Evolutionary conservation across 2,113 vertebrate genomes (phyloP).

Genomic region (Sciurus niger): DNA sequence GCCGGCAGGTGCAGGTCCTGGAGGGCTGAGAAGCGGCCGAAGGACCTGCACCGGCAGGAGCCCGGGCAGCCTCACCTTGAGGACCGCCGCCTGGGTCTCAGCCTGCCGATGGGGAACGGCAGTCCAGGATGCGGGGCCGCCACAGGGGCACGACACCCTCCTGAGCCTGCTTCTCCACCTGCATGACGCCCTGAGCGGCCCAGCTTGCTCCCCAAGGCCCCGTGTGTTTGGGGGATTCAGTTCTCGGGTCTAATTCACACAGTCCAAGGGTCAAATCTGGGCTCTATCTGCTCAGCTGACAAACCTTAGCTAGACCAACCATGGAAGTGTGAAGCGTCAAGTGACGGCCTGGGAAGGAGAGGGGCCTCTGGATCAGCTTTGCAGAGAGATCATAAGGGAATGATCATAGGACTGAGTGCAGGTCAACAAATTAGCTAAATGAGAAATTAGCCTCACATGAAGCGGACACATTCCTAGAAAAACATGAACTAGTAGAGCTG

Average conservation of each 20-base stretch:
- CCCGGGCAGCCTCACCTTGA: neutral
- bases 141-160: neutral
- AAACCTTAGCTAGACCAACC: neutral
- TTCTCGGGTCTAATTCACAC: neutral
- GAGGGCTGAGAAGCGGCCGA: neutral
- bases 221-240: neutral
- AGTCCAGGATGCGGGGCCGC: neutral
- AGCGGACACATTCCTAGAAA: neutral
- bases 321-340: neutral
- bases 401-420: no score
- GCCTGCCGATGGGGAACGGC: neutral
- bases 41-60: neutral
- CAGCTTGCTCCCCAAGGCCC: neutral
- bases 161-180: neutral
- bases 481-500: neutral
- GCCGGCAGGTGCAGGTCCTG: neutral
- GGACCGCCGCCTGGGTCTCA: rapidly evolving
- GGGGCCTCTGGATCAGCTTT: neutral
- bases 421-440: neutral
- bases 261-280: neutral
- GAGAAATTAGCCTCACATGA: neutral
- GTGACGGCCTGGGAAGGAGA: neutral
- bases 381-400: neutral
- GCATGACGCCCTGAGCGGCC: neutral
- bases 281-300: neutral